Evolutionary conservation across 2,113 vertebrate genomes (phyloP).

Genomic region (Pholis gunnellus): DNA sequence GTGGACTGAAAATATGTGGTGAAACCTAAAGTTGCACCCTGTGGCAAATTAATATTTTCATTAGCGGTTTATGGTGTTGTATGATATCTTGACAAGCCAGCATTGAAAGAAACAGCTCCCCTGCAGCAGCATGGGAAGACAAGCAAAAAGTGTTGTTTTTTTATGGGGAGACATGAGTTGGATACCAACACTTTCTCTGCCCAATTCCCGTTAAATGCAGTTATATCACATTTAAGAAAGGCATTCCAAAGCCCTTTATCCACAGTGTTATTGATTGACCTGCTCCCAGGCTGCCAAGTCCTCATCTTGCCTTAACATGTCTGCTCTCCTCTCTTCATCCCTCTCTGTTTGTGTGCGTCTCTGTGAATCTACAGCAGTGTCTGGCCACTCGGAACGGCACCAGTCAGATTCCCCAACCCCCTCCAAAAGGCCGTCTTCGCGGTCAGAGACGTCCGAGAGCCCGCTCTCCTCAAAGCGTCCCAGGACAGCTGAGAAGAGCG

Average conservation of each 20-base stretch:
- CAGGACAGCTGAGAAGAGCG: slow-evolving; percentile 91
- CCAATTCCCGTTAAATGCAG: slow-evolving; percentile 64
- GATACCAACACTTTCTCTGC: slow-evolving; percentile 48
- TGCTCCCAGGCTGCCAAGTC: slow-evolving; percentile 56
- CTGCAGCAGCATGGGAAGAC: slow-evolving; percentile 49
- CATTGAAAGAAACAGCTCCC: slow-evolving; percentile 46
- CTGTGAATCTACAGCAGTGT: slow-evolving; percentile 78
- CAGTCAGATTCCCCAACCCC: slow-evolving; percentile 88
- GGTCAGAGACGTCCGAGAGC: slow-evolving; percentile 88
- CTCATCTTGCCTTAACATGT: slow-evolving; percentile 65
- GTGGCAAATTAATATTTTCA: slow-evolving; percentile 75
- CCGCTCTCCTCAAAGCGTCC: slow-evolving; percentile 91
- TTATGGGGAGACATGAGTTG: slow-evolving; percentile 35
- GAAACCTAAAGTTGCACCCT: slow-evolving; percentile 72
- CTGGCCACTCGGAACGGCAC: slow-evolving; percentile 90
- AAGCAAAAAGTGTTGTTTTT: slow-evolving; percentile 37
- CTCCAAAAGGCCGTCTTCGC: slow-evolving; percentile 89
- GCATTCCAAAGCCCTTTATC: slow-evolving; percentile 66
- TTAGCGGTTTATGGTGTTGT: slow-evolving; percentile 63
- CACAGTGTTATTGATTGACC: slow-evolving; percentile 73
- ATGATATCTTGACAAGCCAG: slow-evolving; percentile 62
- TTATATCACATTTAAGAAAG: slow-evolving; percentile 72
- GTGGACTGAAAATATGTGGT: slow-evolving; percentile 55
- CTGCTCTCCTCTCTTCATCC: slow-evolving; percentile 54
- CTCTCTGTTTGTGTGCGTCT: slow-evolving; percentile 54